Evolutionary conservation across 1,140 invertebrate genomes (phyloP).

Genomic region (Polypedilum pembai): DNA sequence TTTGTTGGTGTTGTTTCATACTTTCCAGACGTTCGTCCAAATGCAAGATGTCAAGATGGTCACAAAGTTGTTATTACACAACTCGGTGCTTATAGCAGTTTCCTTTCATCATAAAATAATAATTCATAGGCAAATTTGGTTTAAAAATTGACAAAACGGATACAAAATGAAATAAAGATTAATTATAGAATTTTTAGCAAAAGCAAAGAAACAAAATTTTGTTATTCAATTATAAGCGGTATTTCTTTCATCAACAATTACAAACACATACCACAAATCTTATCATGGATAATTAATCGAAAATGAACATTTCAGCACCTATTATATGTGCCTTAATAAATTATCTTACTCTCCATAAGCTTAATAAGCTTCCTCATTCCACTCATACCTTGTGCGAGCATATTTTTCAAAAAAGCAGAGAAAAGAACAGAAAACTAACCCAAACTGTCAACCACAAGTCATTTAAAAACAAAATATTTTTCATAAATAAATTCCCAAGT

Average conservation of each 20-base stretch:
- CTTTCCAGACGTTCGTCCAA: background rate
- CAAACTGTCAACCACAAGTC: background rate
- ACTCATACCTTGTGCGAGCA: background rate
- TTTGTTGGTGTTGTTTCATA: background rate
- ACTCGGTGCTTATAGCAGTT: background rate
- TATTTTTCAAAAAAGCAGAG: background rate
- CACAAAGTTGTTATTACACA: background rate
- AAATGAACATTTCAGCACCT: conserved; percentile 11
- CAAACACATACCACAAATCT: background rate
- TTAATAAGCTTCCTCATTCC: conserved; percentile 8
- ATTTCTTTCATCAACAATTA: no score
- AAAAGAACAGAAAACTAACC: background rate
- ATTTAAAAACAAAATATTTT: background rate
- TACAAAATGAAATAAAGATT: no score
- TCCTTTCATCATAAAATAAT: no score
- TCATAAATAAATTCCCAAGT: background rate
- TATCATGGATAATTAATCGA: conserved; percentile 5
- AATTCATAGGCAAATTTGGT: no score
- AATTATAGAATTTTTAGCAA: no score
- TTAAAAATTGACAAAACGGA: no score
- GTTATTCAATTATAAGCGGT: no score
- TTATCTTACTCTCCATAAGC: background rate
- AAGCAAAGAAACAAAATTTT: no score
- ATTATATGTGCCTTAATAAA: background rate
- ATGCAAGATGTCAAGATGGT: conserved; percentile 8